Evolutionary conservation across 1,140 invertebrate genomes (phyloP).

Genomic region (Plutomurus gul): DNA sequence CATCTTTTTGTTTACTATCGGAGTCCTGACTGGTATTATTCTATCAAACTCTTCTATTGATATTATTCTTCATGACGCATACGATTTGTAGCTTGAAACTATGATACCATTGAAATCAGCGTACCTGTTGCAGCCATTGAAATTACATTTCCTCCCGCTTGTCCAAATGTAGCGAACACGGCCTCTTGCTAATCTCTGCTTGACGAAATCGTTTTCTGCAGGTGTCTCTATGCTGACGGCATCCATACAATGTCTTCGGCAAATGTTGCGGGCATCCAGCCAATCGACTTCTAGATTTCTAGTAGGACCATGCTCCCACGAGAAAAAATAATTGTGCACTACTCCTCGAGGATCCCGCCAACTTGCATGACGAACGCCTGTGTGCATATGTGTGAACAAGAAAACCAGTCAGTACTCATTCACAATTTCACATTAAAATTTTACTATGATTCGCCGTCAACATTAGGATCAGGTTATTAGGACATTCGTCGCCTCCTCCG

Average conservation of each 20-base stretch:
- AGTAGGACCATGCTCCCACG: constrained; percentile 86
- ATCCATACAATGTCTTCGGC: constrained; percentile 89
- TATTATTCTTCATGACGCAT: constrained; percentile 73
- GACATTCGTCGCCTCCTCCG: background rate
- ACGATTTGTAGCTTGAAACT: too few species aligned
- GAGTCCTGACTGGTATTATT: constrained; percentile 67
- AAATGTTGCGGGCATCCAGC: constrained; percentile 88
- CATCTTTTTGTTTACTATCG: constrained; percentile 71
- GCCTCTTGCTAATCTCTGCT: constrained; percentile 75
- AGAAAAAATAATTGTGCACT: constrained; percentile 89
- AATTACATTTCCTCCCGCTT: constrained; percentile 88
- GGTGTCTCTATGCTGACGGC: constrained; percentile 87
- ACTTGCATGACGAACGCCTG: constrained; percentile 80
- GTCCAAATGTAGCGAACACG: constrained; percentile 82
- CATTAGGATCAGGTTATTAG: background rate
- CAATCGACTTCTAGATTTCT: constrained; percentile 84
- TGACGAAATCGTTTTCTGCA: constrained; percentile 87
- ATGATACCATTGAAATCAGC: too few species aligned
- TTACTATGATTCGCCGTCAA: background rate
- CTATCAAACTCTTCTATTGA: constrained; percentile 73
- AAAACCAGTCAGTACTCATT: background rate
- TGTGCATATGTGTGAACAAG: too few species aligned
- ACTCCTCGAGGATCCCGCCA: constrained; percentile 84
- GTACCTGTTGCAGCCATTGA: constrained; percentile 86
- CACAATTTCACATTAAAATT: background rate